Evolutionary conservation across 2,797 vertebrate genomes (phyloP), one percentile per base, ranked within the genome.

Genomic region (Eulemur mongoz): DNA sequence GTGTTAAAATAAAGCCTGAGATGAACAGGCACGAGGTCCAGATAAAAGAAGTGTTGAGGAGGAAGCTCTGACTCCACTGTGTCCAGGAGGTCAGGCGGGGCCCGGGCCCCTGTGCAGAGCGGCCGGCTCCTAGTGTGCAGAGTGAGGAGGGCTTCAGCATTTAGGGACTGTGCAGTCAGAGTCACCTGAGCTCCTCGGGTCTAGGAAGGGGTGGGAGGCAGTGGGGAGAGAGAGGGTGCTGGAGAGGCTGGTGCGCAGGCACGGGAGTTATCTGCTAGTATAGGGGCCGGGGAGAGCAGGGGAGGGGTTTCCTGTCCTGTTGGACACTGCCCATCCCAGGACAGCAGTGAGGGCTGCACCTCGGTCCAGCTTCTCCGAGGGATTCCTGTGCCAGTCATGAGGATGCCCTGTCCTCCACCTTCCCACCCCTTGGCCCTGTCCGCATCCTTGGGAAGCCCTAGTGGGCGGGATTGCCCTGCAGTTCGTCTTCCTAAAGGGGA

Each of bases 91-190:
- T 3, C 27, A 38, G 15, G 2, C 11, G 1, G 2, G 10, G 65
- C 59, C 5, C 38, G 12, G n/a, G 20, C 1, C 1, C 45, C 91
- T 57, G 38, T 32, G 50, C 25, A 22, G 85, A 57, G 54, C 27
- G 30, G 20, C 22, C 17, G 43, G 45, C 15, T 57, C 1, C 23
- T 40, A 30, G 14, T 54, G 30, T 43, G 4, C 27, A 6, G 20
- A 11, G 4, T 11, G 17, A 65, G 17, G 30, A 23, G 0, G 4
- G 20, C 30, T 70, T 79, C 13, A 0, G 0, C 22, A 18, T 40
- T 35, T 10, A 23, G 35, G 73, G 22, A 9, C 27, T 48, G 17
- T 48, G 48, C 45, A 20, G 35, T n/a, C 59, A 45, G 0, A 65
- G 4, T 50, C 35, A 38, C 17, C 20, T 79, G 30, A 23, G 7